A percentile compares a stretch with the other conserved stretches of the same genome.
Evolutionary conservation across 35 echinoderm and acorn worm species (phyloP).

Genomic region (Strongylocentrotus purpuratus): DNA sequence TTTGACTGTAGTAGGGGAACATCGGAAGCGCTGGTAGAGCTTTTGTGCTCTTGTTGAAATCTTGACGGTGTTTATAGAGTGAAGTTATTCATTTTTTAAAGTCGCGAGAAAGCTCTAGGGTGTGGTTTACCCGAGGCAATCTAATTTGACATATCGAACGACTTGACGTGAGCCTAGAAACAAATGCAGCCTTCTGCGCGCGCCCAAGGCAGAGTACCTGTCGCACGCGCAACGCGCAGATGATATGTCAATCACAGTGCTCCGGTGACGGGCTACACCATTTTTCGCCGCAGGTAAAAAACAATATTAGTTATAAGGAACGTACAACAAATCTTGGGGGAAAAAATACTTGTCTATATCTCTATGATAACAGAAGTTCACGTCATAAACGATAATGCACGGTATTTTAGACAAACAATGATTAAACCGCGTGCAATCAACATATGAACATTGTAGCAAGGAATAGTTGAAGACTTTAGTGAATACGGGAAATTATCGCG

Average conservation of each 20-base stretch:
- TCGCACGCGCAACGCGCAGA: slow-evolving; percentile 21
- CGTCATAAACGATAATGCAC: slow-evolving; percentile 30
- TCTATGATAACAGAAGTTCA: slow-evolving; percentile 36
- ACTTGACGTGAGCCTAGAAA: slow-evolving; percentile 3
- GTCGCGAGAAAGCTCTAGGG: neutral
- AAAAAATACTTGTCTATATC: neutral
- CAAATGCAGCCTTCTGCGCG: neutral
- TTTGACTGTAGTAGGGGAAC: neutral
- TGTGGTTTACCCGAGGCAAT: neutral
- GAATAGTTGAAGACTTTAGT: neutral
- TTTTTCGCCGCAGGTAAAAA: neutral
- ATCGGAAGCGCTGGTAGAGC: neutral
- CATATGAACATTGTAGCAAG: slow-evolving; percentile 3
- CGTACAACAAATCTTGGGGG: neutral
- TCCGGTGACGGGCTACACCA: neutral
- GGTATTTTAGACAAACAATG: slow-evolving; percentile 12
- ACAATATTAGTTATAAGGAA: slow-evolving; percentile 31
- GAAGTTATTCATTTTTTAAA: neutral
- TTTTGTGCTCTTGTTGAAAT: neutral
- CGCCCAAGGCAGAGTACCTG: neutral
- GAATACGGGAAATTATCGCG: neutral
- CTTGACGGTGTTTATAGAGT: neutral
- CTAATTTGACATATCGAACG: slow-evolving; percentile 9
- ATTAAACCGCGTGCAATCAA: slow-evolving; percentile 10
- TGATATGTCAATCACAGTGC: slow-evolving; percentile 16